Conservation (phyloP, 2,113 vertebrate species). For the Aepyceros melampus region DNA sequence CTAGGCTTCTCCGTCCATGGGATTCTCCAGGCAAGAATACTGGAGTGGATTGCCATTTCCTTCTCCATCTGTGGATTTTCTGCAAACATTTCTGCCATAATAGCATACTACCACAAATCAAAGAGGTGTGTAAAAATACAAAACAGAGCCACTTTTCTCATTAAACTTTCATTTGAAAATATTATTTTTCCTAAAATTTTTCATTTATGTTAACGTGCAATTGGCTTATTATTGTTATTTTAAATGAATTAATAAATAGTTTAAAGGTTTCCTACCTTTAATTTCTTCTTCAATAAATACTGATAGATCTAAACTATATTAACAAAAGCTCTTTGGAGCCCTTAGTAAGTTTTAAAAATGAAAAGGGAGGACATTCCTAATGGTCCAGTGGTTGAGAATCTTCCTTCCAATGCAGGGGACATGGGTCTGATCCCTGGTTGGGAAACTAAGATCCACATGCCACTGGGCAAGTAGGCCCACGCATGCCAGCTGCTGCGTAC, state of each 20-base stretch:
- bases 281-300: background rate
- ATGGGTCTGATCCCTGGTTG: background rate
- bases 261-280: background rate
- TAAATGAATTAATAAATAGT: background rate
- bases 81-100: background rate
- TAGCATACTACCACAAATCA: background rate
- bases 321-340: background rate
- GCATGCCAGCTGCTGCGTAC: rapidly evolving
- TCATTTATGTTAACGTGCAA: background rate
- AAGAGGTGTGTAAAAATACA: background rate
- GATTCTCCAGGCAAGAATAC: no score
- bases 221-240: background rate
- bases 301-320: background rate
- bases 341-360: background rate
- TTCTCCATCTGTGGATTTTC: background rate
- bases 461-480: background rate
- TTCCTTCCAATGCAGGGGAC: background rate
- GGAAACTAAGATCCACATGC: background rate
- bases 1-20: no score
- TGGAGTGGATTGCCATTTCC: no score
- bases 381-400: background rate
- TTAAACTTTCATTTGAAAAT: background rate
- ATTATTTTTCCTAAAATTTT: background rate
- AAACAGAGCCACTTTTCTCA: background rate
- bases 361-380: background rate